These are phyloP conservation scores for Auanema freiburgensis DNA, from an alignment of 2,888 invertebrate genomes.

Conservation along the genomic window DNA sequence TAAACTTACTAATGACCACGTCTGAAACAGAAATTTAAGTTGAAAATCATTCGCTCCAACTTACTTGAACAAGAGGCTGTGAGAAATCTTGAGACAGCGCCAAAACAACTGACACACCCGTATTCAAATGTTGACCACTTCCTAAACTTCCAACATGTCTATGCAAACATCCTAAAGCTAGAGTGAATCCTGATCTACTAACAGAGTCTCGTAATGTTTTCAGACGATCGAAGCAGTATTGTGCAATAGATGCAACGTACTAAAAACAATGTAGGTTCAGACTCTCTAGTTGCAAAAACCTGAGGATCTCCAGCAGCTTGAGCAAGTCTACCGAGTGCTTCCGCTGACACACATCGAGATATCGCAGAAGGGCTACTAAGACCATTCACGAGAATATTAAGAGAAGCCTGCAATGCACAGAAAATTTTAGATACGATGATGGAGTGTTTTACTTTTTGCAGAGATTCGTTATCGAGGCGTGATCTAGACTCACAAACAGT, in stretches of 20 bases:
- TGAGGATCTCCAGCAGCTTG: slow-evolving; percentile 82
- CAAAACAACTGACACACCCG: slow-evolving; percentile 88
- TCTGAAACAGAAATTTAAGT: slow-evolving; percentile 71
- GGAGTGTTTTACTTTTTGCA: slow-evolving; percentile 25
- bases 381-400: slow-evolving; percentile 64
- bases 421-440: not conserved
- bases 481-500: slow-evolving; percentile 40
- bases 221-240: slow-evolving; percentile 82
- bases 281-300: too few species aligned
- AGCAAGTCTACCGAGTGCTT: slow-evolving; percentile 88
- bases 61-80: slow-evolving; percentile 88
- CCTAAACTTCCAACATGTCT: slow-evolving; percentile 81
- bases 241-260: slow-evolving; percentile 85
- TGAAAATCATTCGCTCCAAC: not conserved
- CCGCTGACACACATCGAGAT: slow-evolving; percentile 89
- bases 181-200: slow-evolving; percentile 80
- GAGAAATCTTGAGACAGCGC: slow-evolving; percentile 91
- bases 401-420: slow-evolving; percentile 6
- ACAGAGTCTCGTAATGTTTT: slow-evolving; percentile 80
- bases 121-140: slow-evolving; percentile 88
- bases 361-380: slow-evolving; percentile 71
- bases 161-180: slow-evolving; percentile 93
- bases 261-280: too few species aligned
- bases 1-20: slow-evolving; percentile 93
- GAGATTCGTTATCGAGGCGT: slow-evolving; percentile 46